Conservation (phyloP, 2,113 vertebrate species). For the Progne subis region DNA sequence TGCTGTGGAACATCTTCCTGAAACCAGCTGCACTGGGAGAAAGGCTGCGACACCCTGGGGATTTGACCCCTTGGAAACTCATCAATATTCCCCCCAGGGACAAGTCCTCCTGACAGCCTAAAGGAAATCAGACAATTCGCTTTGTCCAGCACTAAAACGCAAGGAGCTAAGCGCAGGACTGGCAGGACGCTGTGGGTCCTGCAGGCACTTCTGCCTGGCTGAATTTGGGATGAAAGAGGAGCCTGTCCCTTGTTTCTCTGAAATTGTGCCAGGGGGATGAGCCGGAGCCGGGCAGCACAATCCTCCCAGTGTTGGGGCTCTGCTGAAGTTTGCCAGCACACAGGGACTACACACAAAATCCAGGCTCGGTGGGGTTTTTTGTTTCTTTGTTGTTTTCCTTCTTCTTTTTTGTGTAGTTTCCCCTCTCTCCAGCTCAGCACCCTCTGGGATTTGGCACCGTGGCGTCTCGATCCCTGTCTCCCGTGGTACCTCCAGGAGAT, state of each 20-base stretch:
- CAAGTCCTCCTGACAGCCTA: rapidly evolving
- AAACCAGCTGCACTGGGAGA: neutral
- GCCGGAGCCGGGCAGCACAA: neutral
- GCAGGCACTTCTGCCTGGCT: neutral
- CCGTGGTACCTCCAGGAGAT: neutral
- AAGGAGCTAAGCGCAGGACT: neutral
- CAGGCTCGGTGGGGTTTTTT: neutral
- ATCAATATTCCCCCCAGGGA: rapidly evolving
- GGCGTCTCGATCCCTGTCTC: too few species aligned
- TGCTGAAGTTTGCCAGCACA: neutral
- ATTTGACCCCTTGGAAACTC: rapidly evolving
- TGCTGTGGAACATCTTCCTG: rapidly evolving
- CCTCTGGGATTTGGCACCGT: neutral
- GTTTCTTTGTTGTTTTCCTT: neutral
- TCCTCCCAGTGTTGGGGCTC: neutral
- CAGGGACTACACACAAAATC: neutral
- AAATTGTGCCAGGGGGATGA: neutral
- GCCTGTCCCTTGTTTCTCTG: neutral
- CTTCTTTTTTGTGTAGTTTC: neutral
- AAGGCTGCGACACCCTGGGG: neutral
- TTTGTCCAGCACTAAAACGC: neutral
- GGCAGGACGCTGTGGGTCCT: neutral
- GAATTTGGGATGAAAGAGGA: neutral
- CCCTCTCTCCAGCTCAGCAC: neutral
- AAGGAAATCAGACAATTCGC: rapidly evolving